phyloP scores from a whole-genome alignment of 2,888 invertebrate genomes.

The Cephus sareptanus region DNA sequence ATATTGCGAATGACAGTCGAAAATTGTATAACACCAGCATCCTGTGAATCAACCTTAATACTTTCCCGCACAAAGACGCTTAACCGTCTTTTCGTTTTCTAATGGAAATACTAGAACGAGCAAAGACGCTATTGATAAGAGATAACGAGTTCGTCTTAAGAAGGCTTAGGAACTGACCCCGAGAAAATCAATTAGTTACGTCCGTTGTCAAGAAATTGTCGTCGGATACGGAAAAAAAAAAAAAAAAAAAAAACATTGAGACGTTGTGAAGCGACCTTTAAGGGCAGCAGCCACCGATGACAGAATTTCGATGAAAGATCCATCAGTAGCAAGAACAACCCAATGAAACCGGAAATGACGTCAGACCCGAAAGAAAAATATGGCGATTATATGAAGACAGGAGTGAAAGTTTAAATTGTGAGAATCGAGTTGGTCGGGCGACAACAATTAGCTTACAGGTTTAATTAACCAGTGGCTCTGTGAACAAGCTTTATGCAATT shows the following conservation, averaged over 20 bases:
- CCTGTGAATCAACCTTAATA: too few species aligned
- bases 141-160: too few species aligned
- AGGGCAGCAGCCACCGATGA: not conserved
- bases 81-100: too few species aligned
- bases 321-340: not conserved
- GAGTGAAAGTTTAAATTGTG: not conserved
- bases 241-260: too few species aligned
- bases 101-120: too few species aligned
- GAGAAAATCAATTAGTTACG: not conserved
- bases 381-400: not conserved
- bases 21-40: too few species aligned
- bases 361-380: not conserved
- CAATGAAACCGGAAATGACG: not conserved
- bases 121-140: too few species aligned
- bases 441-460: too few species aligned
- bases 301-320: not conserved
- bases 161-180: not conserved
- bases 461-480: not conserved
- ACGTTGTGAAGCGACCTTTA: not conserved
- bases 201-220: not conserved
- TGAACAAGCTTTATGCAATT: not conserved
- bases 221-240: not conserved
- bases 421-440: not conserved
- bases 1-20: too few species aligned
- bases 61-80: too few species aligned